phyloP scores from a whole-genome alignment of 2,797 vertebrate genomes.

The Garrulus glandarius region DNA sequence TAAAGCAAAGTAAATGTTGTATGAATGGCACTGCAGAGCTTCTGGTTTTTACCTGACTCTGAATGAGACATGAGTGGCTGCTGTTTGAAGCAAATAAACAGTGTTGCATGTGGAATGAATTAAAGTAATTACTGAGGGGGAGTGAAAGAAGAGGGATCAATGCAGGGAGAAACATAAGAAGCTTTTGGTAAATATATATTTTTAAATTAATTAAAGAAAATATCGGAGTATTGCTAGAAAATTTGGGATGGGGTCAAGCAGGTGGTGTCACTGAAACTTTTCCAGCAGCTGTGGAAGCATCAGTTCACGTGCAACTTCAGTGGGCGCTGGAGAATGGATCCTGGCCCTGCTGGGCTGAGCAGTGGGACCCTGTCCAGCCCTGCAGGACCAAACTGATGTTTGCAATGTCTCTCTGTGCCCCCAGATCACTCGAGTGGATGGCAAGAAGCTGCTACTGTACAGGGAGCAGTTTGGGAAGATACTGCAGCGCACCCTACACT shows the following conservation, averaged over 20 bases:
- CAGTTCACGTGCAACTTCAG: not conserved
- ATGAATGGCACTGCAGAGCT: not conserved
- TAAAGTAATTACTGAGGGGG: not conserved
- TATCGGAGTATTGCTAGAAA: not conserved
- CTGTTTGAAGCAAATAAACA: not conserved
- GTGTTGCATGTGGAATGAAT: not conserved
- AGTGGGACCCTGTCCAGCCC: not conserved
- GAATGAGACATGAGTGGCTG: not conserved
- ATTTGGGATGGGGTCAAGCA: not conserved
- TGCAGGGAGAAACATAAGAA: not conserved
- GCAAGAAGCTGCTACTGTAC: slow-evolving; percentile 90
- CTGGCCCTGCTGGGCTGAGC: not conserved
- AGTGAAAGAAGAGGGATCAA: not conserved
- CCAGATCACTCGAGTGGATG: slow-evolving; percentile 93
- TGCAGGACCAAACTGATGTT: not conserved
- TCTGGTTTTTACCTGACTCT: not conserved
- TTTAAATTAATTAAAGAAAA: not conserved
- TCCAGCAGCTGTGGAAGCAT: not conserved
- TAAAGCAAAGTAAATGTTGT: not conserved
- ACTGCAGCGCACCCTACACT: slow-evolving; percentile 88
- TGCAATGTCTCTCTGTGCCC: not conserved
- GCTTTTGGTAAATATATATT: not conserved
- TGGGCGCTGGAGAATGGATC: not conserved
- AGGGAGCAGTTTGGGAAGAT: slow-evolving; percentile 89
- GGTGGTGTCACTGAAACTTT: not conserved